Base-by-base conservation (phyloP, 2,113 vertebrate species). In the Paracanthobrama guichenoti region DNA sequence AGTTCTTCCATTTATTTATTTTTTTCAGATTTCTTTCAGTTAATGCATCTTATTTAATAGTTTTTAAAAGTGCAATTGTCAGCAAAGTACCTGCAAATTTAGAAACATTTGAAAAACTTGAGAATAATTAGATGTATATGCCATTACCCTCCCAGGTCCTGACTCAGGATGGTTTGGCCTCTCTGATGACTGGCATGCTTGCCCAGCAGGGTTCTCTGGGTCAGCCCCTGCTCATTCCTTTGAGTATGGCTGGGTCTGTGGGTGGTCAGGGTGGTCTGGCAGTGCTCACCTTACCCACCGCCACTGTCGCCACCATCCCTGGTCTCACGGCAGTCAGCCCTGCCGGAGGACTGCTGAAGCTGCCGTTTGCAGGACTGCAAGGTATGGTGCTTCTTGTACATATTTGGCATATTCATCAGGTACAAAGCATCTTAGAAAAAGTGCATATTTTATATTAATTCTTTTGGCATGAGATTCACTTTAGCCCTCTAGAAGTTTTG, bases 121-220 rank as follows among this genome's bases (percentile, higher is more conserved):
- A 5, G 1, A 53, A 20, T 76, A 18, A 53, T 20, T 31, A 20
- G 5, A 26, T 53, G 1, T 35, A 0, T 53, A 7, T 50, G 10
- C 16, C 48, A 9, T 81, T 55, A 28, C 18, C 9, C 31, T 69
- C 20, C 7, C 66, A 99, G 98, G 94, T 99, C 92, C 95, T 99
- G 95, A 97, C 97, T 93, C 97, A 98, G 95, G 98, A 99, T 89
- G 95, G 96, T 92, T 92, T 99, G 95, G 96, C 97, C 90, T 95
- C 97, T 90, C 94, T 98, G 94, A 95, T 98, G 97, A 98, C 97
- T 62, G 95, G 97, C 86, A 96, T 99, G 96, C 96, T 99, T 96
- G 95, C 98, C 89, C 97, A 97, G 88, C 95, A 96, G 71, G 96
- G 97, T 86, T 95, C 97, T 83, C 93, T 99, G 92, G 96, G 95